These are phyloP conservation scores for Scomber japonicus DNA, from an alignment of 2,113 vertebrate species.

Conservation along the genomic window DNA sequence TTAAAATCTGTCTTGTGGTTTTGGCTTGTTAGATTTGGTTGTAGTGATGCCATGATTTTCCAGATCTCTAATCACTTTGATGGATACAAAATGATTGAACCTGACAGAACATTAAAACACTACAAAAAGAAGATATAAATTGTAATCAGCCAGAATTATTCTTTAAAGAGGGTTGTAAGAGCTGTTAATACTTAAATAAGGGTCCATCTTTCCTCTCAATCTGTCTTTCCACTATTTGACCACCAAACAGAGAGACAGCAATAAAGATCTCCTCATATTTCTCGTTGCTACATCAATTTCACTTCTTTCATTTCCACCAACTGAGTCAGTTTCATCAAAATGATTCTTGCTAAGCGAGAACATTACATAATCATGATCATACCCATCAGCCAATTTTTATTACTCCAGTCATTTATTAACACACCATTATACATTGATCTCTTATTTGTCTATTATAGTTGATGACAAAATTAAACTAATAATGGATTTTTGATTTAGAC, in stretches of 20 bases:
- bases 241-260: constrained; percentile 12
- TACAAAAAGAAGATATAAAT: not conserved
- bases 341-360: constrained; percentile 20
- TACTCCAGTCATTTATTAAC: constrained; percentile 61
- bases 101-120: not conserved
- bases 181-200: not conserved
- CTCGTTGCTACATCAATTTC: not conserved
- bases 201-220: not conserved
- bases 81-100: not conserved
- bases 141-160: not conserved
- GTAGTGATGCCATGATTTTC: not conserved
- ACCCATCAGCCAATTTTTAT: constrained; percentile 60
- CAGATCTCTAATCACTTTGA: not conserved
- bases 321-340: constrained; percentile 33
- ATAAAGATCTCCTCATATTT: not conserved
- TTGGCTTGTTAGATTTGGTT: not conserved
- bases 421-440: constrained; percentile 52
- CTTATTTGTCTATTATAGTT: constrained; percentile 60
- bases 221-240: not conserved
- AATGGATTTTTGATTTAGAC: constrained; percentile 74
- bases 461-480: constrained; percentile 64
- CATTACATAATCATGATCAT: constrained; percentile 53
- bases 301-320: constrained; percentile 9
- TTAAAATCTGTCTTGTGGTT: not conserved
- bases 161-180: not conserved